A percentile compares a stretch with the other conserved stretches of the same genome.
Evolutionary conservation across 37 sponge, comb jelly and placozoan species (phyloP).

Genomic region (Beroe forskalii): DNA sequence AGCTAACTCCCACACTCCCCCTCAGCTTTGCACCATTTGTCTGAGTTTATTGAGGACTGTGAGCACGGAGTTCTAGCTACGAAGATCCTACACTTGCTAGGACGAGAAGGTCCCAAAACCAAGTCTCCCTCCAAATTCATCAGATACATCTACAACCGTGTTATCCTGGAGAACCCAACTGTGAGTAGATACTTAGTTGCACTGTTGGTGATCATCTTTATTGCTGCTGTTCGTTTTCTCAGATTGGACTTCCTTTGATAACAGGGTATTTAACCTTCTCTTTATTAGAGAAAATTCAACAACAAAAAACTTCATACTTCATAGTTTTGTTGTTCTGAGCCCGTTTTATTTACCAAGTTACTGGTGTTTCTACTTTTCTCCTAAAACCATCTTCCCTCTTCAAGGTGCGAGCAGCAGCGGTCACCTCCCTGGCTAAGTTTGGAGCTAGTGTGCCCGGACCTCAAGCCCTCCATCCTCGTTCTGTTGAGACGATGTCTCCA

Average conservation of each 20-base stretch:
- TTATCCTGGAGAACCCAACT: slow-evolving; percentile 80
- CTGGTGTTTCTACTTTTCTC: too few relatives aligned
- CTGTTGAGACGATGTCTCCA: slow-evolving; percentile 64
- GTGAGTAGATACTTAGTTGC: slow-evolving; percentile 80
- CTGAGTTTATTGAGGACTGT: slow-evolving; percentile 98
- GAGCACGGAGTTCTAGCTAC: slow-evolving; percentile 86
- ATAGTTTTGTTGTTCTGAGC: too few relatives aligned
- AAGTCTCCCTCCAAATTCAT: slow-evolving; percentile 81
- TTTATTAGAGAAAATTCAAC: too few relatives aligned
- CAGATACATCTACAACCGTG: slow-evolving; percentile 94
- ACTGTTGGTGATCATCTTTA: too few relatives aligned
- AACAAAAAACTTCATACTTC: too few relatives aligned
- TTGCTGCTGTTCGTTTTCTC: slow-evolving; percentile 6
- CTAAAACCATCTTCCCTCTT: too few relatives aligned
- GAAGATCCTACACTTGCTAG: slow-evolving; percentile 84
- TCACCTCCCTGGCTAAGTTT: slow-evolving; percentile 89
- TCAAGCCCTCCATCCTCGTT: slow-evolving; percentile 67
- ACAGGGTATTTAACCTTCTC: not conserved
- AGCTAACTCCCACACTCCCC: not conserved
- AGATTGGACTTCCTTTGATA: not conserved
- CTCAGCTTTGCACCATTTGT: slow-evolving; percentile 85
- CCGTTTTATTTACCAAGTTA: too few relatives aligned
- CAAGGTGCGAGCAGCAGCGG: slow-evolving; percentile 76
- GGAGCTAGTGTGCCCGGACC: slow-evolving; percentile 84
- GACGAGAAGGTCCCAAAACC: slow-evolving; percentile 84